Base-by-base conservation (phyloP, 2,888 invertebrate genomes). In the Lumbricus terrestris region DNA sequence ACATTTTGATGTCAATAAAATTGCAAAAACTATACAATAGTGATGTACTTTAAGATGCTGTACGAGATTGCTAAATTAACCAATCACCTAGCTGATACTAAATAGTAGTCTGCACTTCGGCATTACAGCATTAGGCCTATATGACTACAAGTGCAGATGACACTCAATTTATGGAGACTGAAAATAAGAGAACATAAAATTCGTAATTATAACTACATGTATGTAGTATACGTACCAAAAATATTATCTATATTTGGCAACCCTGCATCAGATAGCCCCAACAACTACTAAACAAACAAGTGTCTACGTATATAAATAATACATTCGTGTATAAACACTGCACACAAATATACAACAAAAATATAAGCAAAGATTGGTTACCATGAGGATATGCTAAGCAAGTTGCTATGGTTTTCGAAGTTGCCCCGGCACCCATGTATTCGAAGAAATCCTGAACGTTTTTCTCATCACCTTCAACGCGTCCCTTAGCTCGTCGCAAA, bases 311-410 rank as follows among this genome's bases (percentile, higher is more conserved):
- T 20, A 47, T 47, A 47, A 18, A 40, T 40, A 40, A 40, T 40
- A 40, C 40, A 40, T 47, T 47, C 69, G 8, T 11, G n/a, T n/a
- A 69, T 11, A 69, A 29, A 69, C 69, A 11, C 69, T 16, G 2
- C 1, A n/a, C 13, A n/a, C 11, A 54, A 29, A 16, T 54, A 54
- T 3, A 69, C 5, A 16, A 8, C 13, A 13, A 69, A n/a, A 69
- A 69, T n/a, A n/a, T n/a, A 29, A 69, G 29, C 69, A 69, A 20
- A 1, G 69, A 69, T n/a, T 69, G 29, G 69, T 23, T 29, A 97
- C 97, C 98, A 95, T 99, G 99, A 89, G 99, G 99, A 96, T 99
- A 99, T 89, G 98, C 97, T 91, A 97, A 95, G 93, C 96, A 96
- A 47, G 97, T 97, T 82, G 99, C 99, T 93, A 98, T 96, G 13